phyloP scores from a whole-genome alignment of 1,140 invertebrate genomes.

The Latrodectus geometricus region DNA sequence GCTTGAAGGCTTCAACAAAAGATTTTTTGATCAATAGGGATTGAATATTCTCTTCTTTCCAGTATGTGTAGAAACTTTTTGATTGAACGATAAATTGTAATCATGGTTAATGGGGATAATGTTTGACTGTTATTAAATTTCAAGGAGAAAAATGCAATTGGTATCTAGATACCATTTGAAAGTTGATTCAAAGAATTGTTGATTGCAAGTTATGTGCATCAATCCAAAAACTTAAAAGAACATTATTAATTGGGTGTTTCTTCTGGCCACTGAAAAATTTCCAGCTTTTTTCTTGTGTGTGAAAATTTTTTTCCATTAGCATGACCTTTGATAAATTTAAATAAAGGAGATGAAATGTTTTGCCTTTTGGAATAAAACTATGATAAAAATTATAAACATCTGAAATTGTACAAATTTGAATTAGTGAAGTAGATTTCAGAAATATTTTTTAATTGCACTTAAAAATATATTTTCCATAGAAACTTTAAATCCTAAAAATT shows the following conservation, averaged over 20 bases:
- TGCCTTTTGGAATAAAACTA: conserved; percentile 65
- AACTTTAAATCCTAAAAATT: conserved; percentile 66
- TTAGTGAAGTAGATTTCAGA: conserved; percentile 65
- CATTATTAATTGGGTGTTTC: neutral
- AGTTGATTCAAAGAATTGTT: neutral
- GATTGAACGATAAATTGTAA: neutral
- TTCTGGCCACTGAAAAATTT: neutral
- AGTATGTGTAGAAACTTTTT: neutral
- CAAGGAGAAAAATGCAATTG: neutral
- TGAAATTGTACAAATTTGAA: conserved; percentile 66
- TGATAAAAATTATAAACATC: conserved; percentile 69
- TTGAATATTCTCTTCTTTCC: neutral
- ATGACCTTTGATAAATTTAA: neutral
- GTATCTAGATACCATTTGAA: neutral
- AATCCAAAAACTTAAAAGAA: neutral
- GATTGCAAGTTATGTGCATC: neutral
- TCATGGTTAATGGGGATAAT: neutral
- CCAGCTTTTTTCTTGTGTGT: neutral
- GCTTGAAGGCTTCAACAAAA: neutral
- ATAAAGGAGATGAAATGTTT: neutral
- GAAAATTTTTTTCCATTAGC: neutral
- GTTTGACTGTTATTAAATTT: neutral
- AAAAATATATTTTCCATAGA: conserved; percentile 64
- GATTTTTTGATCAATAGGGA: neutral
- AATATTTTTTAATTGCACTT: conserved; percentile 67